phyloP scores from a whole-genome alignment of 2,797 vertebrate species.

The Taeniopygia guttata region DNA sequence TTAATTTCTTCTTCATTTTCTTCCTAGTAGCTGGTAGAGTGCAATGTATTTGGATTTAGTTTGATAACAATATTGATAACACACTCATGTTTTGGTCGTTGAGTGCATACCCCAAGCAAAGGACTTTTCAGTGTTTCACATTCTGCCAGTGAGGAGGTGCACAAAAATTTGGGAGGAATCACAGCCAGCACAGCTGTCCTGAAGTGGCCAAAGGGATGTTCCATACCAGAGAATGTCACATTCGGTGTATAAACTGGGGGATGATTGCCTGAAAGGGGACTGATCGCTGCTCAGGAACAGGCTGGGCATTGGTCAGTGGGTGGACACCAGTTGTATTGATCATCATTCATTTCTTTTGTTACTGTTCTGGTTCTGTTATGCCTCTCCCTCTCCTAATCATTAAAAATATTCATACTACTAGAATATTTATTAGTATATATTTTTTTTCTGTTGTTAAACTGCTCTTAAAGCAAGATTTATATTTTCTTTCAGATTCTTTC shows the following conservation, averaged over 20 bases:
- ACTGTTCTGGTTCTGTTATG: neutral
- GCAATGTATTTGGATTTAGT: neutral
- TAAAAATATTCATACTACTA: neutral
- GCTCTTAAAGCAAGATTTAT: neutral
- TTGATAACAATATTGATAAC: neutral
- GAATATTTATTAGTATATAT: neutral
- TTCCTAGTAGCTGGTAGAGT: neutral
- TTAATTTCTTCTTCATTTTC: neutral
- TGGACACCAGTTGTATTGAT: rapidly evolving
- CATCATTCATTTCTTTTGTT: neutral
- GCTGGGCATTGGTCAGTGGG: neutral
- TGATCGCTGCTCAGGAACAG: neutral
- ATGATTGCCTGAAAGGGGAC: neutral
- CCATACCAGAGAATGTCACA: neutral
- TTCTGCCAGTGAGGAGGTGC: neutral
- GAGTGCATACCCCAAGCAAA: neutral
- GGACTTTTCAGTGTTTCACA: neutral
- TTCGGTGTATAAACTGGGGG: neutral
- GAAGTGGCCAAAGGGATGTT: neutral
- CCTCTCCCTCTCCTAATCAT: neutral
- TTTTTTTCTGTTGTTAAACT: neutral
- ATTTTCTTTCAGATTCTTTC: neutral
- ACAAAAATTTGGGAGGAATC: neutral
- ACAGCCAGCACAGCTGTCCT: neutral
- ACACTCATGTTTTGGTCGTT: neutral